These are phyloP conservation scores for Aegithalos caudatus DNA, from an alignment of 2,113 vertebrate genomes.

Conservation along the genomic window DNA sequence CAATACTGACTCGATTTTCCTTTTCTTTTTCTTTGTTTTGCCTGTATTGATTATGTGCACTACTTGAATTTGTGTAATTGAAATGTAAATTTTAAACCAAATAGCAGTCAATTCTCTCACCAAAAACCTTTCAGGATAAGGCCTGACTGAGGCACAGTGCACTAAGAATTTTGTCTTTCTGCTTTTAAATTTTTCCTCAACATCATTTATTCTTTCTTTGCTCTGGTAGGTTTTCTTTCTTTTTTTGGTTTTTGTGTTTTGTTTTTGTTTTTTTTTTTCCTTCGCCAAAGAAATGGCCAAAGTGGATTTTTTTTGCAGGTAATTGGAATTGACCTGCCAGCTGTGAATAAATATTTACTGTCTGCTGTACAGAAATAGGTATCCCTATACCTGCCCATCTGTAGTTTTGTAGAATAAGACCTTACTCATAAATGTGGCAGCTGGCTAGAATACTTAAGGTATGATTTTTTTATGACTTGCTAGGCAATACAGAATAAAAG, in stretches of 20 bases:
- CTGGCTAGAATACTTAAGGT: neutral
- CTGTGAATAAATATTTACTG: constrained; percentile 26
- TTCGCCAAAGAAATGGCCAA: neutral
- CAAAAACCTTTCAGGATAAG: neutral
- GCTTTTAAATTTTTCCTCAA: neutral
- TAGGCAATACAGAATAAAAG: constrained; percentile 1
- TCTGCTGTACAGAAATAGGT: neutral
- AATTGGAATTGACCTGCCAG: constrained; percentile 7
- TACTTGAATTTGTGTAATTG: neutral
- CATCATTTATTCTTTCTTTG: neutral
- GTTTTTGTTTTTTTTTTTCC: neutral
- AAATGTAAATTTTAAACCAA: neutral
- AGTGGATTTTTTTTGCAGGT: neutral
- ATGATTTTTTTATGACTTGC: constrained; percentile 28
- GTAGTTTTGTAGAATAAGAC: neutral
- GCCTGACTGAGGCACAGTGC: neutral
- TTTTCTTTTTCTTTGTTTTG: neutral
- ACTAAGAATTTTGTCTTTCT: neutral
- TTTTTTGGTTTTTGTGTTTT: neutral
- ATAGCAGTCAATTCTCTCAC: neutral
- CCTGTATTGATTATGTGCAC: neutral
- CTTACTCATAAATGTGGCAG: constrained; percentile 18
- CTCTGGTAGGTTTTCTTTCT: neutral
- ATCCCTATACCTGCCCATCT: neutral
- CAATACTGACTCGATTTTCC: neutral